Evolutionary conservation across 2,113 vertebrate species (phyloP).

Genomic region (Poicephalus meyeri): DNA sequence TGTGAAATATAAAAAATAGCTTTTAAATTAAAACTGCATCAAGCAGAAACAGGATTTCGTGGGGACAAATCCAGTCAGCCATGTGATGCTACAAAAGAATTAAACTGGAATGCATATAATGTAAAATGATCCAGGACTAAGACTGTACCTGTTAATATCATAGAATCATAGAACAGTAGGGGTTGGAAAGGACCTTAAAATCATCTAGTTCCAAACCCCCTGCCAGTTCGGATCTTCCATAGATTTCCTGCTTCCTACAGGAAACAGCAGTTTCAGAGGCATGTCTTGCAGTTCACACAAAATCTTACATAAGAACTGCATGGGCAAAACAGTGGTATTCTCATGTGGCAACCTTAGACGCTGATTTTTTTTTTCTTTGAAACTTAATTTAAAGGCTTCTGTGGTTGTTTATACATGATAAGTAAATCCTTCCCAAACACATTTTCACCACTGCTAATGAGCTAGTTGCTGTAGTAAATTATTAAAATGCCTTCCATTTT

Average conservation of each 20-base stretch:
- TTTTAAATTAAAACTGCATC: not conserved
- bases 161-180: not conserved
- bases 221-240: not conserved
- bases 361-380: not conserved
- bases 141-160: not conserved
- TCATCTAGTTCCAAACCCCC: not conserved
- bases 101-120: not conserved
- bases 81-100: not conserved
- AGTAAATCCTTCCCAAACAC: not conserved
- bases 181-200: not conserved
- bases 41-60: not conserved
- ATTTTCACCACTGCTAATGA: not conserved
- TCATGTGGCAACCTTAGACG: not conserved
- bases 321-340: not conserved
- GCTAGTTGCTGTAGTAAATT: not conserved
- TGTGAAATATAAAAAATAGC: not conserved
- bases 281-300: not conserved
- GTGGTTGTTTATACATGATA: not conserved
- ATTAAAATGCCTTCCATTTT: not conserved
- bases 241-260: not conserved
- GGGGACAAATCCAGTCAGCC: not conserved
- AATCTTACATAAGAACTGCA: not conserved
- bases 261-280: not conserved
- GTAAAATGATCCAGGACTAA: not conserved
- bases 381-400: not conserved